Evolutionary conservation across 2,797 vertebrate species (phyloP).

Genomic region (Lutjanus campechanus): DNA sequence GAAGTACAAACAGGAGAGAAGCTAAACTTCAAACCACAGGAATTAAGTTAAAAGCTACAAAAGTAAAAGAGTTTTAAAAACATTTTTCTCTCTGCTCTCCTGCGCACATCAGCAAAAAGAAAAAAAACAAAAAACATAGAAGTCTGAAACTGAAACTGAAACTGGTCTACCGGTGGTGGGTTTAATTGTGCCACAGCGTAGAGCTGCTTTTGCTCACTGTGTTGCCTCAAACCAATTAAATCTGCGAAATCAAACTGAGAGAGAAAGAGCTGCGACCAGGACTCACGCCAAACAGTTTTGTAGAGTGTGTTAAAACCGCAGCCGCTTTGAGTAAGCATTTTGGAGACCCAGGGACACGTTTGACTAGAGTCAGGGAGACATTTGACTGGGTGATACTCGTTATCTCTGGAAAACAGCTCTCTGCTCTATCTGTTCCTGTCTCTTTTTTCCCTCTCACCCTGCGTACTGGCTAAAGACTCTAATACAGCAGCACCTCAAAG

Average conservation of each 20-base stretch:
- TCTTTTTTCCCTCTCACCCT: neutral
- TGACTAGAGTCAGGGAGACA: conserved; percentile 39
- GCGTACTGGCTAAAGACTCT: conserved; percentile 1
- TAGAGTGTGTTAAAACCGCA: conserved; percentile 32
- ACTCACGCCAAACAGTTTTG: conserved; percentile 9
- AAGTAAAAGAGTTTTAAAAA: too few species aligned
- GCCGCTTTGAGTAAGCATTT: conserved; percentile 50
- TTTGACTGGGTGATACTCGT: conserved; percentile 44
- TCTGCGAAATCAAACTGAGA: conserved; percentile 16
- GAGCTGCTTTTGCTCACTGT: neutral
- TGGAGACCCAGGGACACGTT: conserved; percentile 52
- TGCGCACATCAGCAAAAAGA: too few species aligned
- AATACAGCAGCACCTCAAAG: conserved; percentile 4
- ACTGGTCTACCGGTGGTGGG: neutral
- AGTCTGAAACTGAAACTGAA: neutral
- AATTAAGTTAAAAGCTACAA: too few species aligned
- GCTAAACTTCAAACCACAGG: too few species aligned
- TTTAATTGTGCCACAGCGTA: neutral
- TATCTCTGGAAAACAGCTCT: conserved; percentile 50
- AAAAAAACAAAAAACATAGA: neutral
- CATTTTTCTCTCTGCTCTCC: too few species aligned
- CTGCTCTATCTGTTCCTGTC: conserved; percentile 28
- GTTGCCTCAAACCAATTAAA: conserved; percentile 1
- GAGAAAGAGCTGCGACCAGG: conserved; percentile 15
- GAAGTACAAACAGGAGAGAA: too few species aligned